Evolutionary conservation across 2,888 invertebrate species (phyloP).

Genomic region (Agrilus cyanescens): DNA sequence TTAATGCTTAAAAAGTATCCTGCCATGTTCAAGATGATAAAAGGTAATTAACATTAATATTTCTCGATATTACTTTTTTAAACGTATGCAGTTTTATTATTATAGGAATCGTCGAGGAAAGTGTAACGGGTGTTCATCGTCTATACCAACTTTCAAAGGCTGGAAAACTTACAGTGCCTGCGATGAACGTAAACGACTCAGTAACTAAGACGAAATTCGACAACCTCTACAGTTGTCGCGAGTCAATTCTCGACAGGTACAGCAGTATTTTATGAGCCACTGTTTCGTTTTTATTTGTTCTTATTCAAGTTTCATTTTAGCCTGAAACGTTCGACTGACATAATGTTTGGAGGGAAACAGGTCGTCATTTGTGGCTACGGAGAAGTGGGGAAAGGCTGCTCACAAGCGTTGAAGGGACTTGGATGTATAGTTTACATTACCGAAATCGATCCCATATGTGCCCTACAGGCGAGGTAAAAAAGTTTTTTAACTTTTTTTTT

Average conservation of each 20-base stretch:
- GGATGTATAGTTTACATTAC: slow-evolving; percentile 89
- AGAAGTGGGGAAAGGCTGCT: slow-evolving; percentile 95
- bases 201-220: slow-evolving; percentile 98
- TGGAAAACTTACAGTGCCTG: slow-evolving; percentile 86
- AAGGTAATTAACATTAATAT: slow-evolving; percentile 41
- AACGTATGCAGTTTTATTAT: slow-evolving; percentile 11
- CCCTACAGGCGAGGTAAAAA: slow-evolving; percentile 76
- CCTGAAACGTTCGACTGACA: slow-evolving; percentile 77
- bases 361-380: slow-evolving; percentile 94
- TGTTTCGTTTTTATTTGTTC: background rate
- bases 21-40: slow-evolving; percentile 84
- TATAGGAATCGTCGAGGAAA: slow-evolving; percentile 90
- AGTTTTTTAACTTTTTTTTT: slow-evolving; percentile 1
- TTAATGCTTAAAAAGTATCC: slow-evolving; percentile 93
- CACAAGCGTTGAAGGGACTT: slow-evolving; percentile 86
- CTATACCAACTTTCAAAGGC: slow-evolving; percentile 92
- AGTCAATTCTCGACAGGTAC: slow-evolving; percentile 76
- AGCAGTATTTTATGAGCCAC: background rate
- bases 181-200: slow-evolving; percentile 98
- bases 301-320: slow-evolving; percentile 24
- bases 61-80: slow-evolving; percentile 6
- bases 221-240: slow-evolving; percentile 91
- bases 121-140: slow-evolving; percentile 95
- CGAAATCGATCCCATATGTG: slow-evolving; percentile 97
- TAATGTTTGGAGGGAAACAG: slow-evolving; percentile 97